Evolutionary conservation across 2,113 vertebrate species (phyloP), one percentile per base, ranked within the genome.

Genomic region (Elgaria multicarinata): DNA sequence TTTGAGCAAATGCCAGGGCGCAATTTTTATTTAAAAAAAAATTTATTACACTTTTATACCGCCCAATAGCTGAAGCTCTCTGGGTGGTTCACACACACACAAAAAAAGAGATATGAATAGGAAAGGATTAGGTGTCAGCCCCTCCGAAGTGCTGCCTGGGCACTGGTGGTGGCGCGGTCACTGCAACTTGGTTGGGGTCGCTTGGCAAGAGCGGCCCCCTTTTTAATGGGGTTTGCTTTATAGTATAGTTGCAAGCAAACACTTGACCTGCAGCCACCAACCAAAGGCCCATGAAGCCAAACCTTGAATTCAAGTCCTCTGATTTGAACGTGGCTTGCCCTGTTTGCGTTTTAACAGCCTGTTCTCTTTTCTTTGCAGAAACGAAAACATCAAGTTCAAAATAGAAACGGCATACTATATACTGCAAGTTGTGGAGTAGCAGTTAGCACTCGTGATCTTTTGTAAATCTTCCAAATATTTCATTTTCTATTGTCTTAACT

Each of bases 401-500:
- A 86, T 96, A 96, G 92, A 95, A 94, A 87, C 90, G 66, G 89
- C 94, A 33, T 94, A 87, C 87, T 76, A 72, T 76, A 72, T 87
- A 92, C 96, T 91, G 89, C 92, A 87, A 71, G 72, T 96, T 95
- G 92, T 3, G 91, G 92, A 94, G 93, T 94, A 95, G 93, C 97
- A 95, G 97, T 96, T 95, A 96, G 95, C 95, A 96, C 96, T 96
- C 97, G 95, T 97, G 97, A 97, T 93, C 97, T 97, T 97, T 96
- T 97, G 97, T 98, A 97, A 97, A 97, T 97, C 96, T 95, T 96
- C 95, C 96, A 97, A 96, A 97, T 97, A 95, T 95, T 97, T 97
- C 97, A 97, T 98, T 98, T 98, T 98, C 92, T 97, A 98, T 97
- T 96, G 94, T 97, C 97, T 97, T 97, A 97, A 92, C 96, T 96